phyloP scores from a whole-genome alignment of 2,113 vertebrate genomes.

The Notarius quadriscutis region DNA sequence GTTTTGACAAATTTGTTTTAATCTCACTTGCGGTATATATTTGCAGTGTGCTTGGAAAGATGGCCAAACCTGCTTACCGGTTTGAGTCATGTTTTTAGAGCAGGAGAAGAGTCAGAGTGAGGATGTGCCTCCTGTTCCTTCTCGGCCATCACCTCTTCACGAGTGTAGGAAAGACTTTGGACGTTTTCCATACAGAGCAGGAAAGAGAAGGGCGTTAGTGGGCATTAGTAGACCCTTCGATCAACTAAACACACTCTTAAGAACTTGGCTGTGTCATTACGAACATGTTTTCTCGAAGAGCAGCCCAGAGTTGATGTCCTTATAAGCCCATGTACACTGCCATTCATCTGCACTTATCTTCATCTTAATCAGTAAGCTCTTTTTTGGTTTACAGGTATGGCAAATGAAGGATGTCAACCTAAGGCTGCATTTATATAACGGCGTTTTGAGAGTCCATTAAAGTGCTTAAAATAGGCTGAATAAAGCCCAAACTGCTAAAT shows the following conservation, averaged over 20 bases:
- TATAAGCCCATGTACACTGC: constrained; percentile 24
- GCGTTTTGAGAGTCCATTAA: neutral
- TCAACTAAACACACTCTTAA: constrained; percentile 38
- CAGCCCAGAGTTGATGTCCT: constrained; percentile 18
- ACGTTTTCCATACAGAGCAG: constrained; percentile 15
- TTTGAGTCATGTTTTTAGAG: constrained; percentile 22
- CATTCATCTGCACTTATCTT: constrained; percentile 26
- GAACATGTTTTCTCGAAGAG: neutral
- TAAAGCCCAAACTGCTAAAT: neutral
- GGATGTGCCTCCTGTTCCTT: neutral
- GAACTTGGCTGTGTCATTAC: constrained; percentile 12
- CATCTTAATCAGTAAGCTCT: neutral
- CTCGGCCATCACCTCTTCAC: neutral
- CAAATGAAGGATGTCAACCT: neutral
- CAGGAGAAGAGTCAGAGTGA: neutral
- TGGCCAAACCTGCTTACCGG: neutral
- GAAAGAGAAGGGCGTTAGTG: constrained; percentile 6
- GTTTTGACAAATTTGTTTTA: constrained; percentile 43
- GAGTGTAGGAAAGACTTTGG: constrained; percentile 2
- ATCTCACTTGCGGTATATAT: constrained; percentile 27
- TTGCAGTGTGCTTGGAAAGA: constrained; percentile 31
- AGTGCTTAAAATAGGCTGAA: constrained; percentile 23
- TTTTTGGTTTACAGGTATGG: constrained; percentile 19
- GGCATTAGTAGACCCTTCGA: constrained; percentile 38
- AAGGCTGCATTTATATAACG: neutral